Conservation (phyloP, 53 echinoderm and acorn worm species). For the Temnopleurus reevesii region DNA sequence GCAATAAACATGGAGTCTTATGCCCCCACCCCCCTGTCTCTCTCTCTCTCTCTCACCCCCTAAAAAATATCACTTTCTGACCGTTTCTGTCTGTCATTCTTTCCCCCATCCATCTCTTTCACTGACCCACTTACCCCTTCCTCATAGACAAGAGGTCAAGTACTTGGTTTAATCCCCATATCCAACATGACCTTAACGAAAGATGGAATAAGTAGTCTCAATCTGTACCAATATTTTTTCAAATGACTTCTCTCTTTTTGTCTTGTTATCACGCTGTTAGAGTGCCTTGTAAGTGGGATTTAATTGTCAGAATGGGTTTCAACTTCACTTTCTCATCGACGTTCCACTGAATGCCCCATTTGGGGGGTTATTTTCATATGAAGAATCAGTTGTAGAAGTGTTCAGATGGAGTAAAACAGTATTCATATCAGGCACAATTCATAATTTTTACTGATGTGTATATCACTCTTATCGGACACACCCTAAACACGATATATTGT, state of each 20-base stretch:
- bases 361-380: not conserved
- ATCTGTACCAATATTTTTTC: not conserved
- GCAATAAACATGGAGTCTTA: too few species aligned
- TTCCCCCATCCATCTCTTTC: not conserved
- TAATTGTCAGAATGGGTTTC: not conserved
- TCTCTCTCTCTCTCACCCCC: not conserved
- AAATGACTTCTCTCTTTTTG: not conserved
- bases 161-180: not conserved
- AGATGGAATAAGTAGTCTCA: not conserved
- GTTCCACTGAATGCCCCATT: not conserved
- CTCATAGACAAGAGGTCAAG: not conserved
- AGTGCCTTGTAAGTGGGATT: not conserved
- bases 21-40: not conserved
- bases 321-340: not conserved
- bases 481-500: too few species aligned
- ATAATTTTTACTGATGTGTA: too few species aligned
- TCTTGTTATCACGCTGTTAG: not conserved
- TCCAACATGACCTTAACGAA: not conserved
- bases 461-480: too few species aligned
- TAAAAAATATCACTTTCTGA: not conserved
- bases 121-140: not conserved
- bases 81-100: not conserved
- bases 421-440: too few species aligned
- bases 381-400: not conserved
- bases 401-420: too few species aligned